These are phyloP conservation scores for Bradysia coprophila DNA, from an alignment of 1,140 invertebrate genomes.

Conservation along the genomic window DNA sequence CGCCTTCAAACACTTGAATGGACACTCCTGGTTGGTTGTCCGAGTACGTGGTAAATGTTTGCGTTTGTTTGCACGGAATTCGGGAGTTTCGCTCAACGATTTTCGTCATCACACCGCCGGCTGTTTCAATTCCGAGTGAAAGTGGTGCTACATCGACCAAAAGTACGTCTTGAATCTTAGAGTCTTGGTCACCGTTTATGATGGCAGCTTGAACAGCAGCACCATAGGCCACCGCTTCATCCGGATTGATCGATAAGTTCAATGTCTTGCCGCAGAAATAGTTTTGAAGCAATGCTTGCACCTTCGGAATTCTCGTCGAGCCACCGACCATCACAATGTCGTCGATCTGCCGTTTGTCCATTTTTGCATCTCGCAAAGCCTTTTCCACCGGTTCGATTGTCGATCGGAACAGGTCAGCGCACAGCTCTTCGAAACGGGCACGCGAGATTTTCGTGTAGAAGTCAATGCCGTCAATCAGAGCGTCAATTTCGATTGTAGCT, in stretches of 20 bases:
- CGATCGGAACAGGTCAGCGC: no score
- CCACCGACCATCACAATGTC: conserved; percentile 97
- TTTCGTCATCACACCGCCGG: conserved; percentile 90
- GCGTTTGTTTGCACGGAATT: conserved; percentile 89
- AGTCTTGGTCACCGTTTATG: conserved; percentile 84
- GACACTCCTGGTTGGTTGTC: conserved; percentile 91
- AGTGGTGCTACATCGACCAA: conserved; percentile 87
- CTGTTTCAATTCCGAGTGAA: conserved; percentile 92
- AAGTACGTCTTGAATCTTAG: conserved; percentile 74
- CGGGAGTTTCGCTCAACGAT: conserved; percentile 92
- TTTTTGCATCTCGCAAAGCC: conserved; percentile 79
- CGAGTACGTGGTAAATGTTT: conserved; percentile 91
- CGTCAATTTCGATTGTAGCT: conserved; percentile 95
- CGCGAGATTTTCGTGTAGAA: no score
- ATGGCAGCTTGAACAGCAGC: conserved; percentile 86
- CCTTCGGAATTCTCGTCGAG: conserved; percentile 94
- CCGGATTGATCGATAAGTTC: conserved; percentile 92
- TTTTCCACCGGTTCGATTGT: conserved; percentile 96
- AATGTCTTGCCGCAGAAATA: conserved; percentile 97
- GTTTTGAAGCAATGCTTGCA: conserved; percentile 86
- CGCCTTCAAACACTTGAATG: conserved; percentile 80
- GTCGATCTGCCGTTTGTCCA: conserved; percentile 81
- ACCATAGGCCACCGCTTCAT: conserved; percentile 84
- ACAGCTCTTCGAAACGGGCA: no score
- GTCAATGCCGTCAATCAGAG: no score